These are phyloP conservation scores for Melanotaenia nigrans DNA, from an alignment of 2,797 vertebrate species.

Conservation along the genomic window DNA sequence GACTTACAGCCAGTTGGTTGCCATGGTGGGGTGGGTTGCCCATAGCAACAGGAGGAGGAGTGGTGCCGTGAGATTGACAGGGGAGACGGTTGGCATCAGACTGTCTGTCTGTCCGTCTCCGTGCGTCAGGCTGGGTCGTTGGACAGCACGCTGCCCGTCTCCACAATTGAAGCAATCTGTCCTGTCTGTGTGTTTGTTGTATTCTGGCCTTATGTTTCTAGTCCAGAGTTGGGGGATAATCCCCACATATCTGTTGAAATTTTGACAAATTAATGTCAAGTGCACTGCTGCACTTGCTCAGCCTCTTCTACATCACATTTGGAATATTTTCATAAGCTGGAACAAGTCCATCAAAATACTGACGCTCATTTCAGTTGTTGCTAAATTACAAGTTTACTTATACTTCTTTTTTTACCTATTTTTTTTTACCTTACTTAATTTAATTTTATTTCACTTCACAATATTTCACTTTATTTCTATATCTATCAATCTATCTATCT, in stretches of 20 bases:
- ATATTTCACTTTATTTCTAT: too few species aligned
- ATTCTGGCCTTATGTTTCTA: conserved; percentile 52
- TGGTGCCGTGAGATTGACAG: conserved; percentile 87
- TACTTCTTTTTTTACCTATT: too few species aligned
- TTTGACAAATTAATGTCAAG: conserved; percentile 25
- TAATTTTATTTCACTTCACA: too few species aligned
- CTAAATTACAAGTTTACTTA: background rate
- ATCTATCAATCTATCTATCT: too few species aligned
- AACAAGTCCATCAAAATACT: background rate
- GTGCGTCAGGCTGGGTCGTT: conserved; percentile 76
- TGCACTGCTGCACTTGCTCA: background rate
- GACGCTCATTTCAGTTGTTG: background rate
- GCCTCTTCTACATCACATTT: background rate
- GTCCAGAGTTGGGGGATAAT: conserved; percentile 73
- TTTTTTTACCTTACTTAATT: too few species aligned
- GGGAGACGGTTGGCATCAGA: conserved; percentile 89
- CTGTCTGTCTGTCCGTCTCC: conserved; percentile 82
- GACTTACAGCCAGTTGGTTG: conserved; percentile 91
- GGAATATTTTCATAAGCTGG: background rate
- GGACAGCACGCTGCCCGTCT: conserved; percentile 68
- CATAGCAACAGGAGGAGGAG: conserved; percentile 90
- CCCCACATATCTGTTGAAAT: conserved; percentile 81
- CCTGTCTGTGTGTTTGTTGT: conserved; percentile 37
- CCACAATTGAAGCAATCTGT: conserved; percentile 46
- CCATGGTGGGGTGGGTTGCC: conserved; percentile 86